Percentiles rank a stretch among this genome's conserved stretches.
phyloP scores from a whole-genome alignment of 2,113 vertebrate species.

The Lampris megalopsis region DNA sequence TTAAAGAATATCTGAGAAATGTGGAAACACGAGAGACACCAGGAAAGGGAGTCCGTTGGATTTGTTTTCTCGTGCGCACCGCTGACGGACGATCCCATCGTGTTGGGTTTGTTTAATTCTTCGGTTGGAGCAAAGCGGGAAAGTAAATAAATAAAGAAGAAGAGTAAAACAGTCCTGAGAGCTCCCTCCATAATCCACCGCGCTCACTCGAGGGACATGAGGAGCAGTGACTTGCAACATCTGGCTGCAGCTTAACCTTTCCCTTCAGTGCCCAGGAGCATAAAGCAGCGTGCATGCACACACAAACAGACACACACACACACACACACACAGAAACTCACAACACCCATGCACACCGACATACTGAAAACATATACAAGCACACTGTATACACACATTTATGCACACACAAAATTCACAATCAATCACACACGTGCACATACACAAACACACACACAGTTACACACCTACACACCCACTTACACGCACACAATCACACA shows the following conservation, averaged over 20 bases:
- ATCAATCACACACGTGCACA: constrained; percentile 6
- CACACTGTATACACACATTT: background rate
- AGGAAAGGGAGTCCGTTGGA: too few relatives aligned
- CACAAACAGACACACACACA: constrained; percentile 12
- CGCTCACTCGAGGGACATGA: constrained; percentile 57
- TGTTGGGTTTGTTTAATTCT: constrained; percentile 14
- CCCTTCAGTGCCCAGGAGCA: constrained; percentile 58
- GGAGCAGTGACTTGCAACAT: constrained; percentile 72
- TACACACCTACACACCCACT: constrained; percentile 17
- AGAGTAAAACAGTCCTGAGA: constrained; percentile 59
- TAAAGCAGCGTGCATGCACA: constrained; percentile 16
- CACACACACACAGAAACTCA: constrained; percentile 13
- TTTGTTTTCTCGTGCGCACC: too few relatives aligned
- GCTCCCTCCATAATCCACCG: constrained; percentile 64
- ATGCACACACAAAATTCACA: constrained; percentile 16
- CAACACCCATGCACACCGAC: background rate
- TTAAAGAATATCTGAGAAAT: too few relatives aligned
- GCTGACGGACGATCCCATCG: too few relatives aligned
- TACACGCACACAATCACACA: background rate
- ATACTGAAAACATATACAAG: background rate
- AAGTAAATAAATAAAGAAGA: constrained; percentile 50
- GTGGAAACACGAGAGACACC: too few relatives aligned
- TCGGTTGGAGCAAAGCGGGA: background rate
- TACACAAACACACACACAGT: background rate
- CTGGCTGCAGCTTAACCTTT: constrained; percentile 74